Evolutionary conservation across 2,888 invertebrate genomes (phyloP), one percentile per base, ranked within the genome.

Genomic region (Lottia scabra): DNA sequence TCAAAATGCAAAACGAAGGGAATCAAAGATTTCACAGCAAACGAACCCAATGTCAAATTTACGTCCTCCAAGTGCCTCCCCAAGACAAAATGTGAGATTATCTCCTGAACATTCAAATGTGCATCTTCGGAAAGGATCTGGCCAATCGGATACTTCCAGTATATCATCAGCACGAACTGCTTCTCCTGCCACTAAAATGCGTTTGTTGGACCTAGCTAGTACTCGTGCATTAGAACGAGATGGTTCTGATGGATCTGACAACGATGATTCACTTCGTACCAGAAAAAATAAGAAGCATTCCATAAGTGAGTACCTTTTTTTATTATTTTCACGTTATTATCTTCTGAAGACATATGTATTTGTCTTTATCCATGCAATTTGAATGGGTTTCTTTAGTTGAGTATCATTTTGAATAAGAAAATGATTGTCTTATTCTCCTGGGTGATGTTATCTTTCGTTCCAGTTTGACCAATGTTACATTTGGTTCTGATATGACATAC

Each of bases 181-280:
- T n/a, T 75, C 75, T 26, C 75, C 75, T 27, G 63, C 64, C 64
- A 75, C 75, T 63, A 75, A 75, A 64, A 68, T 75, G 72, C 56
- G 75, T 1, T 70, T 75, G 2, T 65, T 75, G 65, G 75, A 75
- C 66, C 30, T 75, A 63, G 75, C 75, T 15, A 75, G 75, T 68
- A 70, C 27, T 23, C 68, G 75, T 45, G 75, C 75, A n/a, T 63
- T 75, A 68, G 75, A 75, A n/a, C 72, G 75, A n/a, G 75, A 75
- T 44, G 70, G 62, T 23, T 68, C 56, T 30, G 72, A 70, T 38
- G 38, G 38, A 6, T 38, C 38, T 38, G 38, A 38, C 38, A 38
- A 38, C 38, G 38, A 38, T 38, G 38, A 38, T 8, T 38, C 38
- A 8, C 38, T 5, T 38, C 38, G 38, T 38, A 8, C 38, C 10